Evolutionary conservation across 2,888 invertebrate species (phyloP).

Genomic region (Gerris lacustris): DNA sequence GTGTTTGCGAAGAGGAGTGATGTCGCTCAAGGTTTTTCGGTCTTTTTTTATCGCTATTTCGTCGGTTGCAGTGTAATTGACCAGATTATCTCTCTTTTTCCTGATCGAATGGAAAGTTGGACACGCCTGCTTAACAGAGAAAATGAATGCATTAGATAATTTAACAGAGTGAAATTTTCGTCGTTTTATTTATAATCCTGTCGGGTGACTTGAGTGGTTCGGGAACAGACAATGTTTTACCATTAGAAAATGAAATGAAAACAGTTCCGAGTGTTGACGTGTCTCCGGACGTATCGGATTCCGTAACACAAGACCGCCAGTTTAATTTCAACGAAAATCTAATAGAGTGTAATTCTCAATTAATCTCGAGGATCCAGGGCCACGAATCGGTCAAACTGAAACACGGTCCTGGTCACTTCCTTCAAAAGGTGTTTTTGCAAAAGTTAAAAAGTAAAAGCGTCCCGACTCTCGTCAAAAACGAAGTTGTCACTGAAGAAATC

Average conservation of each 20-base stretch:
- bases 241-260: neutral
- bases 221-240: no score
- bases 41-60: neutral
- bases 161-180: no score
- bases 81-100: neutral
- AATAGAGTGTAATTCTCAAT: conserved; percentile 31
- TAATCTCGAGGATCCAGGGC: conserved; percentile 31
- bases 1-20: neutral
- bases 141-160: neutral
- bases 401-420: conserved; percentile 30
- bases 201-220: no score
- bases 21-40: neutral
- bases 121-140: neutral
- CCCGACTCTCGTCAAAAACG: conserved; percentile 37
- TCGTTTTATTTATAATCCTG: no score
- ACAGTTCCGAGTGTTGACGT: neutral
- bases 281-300: neutral
- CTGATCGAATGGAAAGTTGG: neutral
- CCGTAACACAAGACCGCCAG: neutral
- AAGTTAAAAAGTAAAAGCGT: conserved; percentile 37
- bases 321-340: conserved; percentile 24
- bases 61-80: neutral
- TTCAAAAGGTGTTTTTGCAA: conserved; percentile 28
- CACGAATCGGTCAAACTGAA: conserved; percentile 26
- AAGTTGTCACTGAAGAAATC: conserved; percentile 28